Evolutionary conservation across 23 tunicate genomes (phyloP).

Genomic region (Clavelina lepadiformis): DNA sequence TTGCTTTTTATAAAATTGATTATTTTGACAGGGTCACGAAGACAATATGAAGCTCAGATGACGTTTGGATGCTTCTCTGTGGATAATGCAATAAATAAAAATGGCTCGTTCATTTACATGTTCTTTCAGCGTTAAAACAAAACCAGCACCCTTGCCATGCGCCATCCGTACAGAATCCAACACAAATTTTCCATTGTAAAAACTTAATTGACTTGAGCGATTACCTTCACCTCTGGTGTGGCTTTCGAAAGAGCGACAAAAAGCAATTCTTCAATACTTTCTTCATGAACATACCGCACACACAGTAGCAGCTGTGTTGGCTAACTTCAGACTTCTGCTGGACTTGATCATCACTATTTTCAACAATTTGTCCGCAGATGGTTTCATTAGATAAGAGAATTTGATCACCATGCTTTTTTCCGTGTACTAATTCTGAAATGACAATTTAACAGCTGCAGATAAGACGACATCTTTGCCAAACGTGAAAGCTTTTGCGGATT

Average conservation of each 20-base stretch:
- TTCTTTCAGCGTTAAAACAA: neutral
- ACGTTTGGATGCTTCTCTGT: constrained; percentile 7
- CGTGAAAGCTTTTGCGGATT: neutral
- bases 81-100: constrained; percentile 29
- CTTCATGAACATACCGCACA: constrained; percentile 19
- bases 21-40: constrained; percentile 17
- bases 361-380: constrained; percentile 1
- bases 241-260: constrained; percentile 22
- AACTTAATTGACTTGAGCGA: constrained; percentile 10
- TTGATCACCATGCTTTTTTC: constrained; percentile 26
- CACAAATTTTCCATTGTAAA: constrained; percentile 20
- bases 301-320: constrained; percentile 21
- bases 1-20: constrained; percentile 25
- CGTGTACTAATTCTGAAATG: constrained; percentile 20
- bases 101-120: constrained; percentile 12
- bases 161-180: constrained; percentile 37
- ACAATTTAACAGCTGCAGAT: constrained; percentile 1
- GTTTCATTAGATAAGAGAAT: constrained; percentile 16
- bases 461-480: neutral
- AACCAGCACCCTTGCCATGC: constrained; percentile 21
- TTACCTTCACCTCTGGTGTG: constrained; percentile 19
- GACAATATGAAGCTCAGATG: constrained; percentile 14
- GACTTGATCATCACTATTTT: constrained; percentile 29
- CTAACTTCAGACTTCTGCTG: constrained; percentile 30
- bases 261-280: constrained; percentile 31